These are phyloP conservation scores for Sebastes hopkinsi DNA, from an alignment of 2,797 vertebrate genomes.

Conservation along the genomic window DNA sequence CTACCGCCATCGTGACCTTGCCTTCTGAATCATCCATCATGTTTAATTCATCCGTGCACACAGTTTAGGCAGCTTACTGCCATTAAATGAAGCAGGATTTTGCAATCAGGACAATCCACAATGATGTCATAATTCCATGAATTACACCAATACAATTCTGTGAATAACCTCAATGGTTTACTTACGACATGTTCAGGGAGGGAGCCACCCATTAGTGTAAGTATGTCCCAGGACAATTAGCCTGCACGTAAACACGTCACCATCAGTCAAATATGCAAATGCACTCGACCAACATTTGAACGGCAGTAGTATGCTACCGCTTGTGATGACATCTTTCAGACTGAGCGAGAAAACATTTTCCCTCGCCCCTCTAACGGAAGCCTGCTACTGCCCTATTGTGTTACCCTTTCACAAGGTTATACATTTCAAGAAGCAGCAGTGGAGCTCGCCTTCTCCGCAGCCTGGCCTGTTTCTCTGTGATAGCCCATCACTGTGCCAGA, in stretches of 20 bases:
- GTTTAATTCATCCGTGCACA: background rate
- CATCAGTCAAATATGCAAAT: conserved; percentile 18
- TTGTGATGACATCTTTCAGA: conserved; percentile 11
- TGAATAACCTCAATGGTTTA: conserved; percentile 35
- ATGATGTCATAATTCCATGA: conserved; percentile 19
- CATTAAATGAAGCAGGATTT: background rate
- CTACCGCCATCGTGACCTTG: too few relatives aligned
- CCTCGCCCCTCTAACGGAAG: conserved; percentile 34
- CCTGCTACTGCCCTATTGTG: conserved; percentile 49
- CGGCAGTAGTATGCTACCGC: conserved; percentile 6
- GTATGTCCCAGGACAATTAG: conserved; percentile 22
- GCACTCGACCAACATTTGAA: background rate
- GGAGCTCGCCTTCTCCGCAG: conserved; percentile 56
- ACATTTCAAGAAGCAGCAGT: conserved; percentile 59
- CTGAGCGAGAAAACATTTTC: conserved; percentile 30
- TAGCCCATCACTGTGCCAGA: conserved; percentile 73
- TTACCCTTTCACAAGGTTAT: conserved; percentile 75
- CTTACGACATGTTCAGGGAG: conserved; percentile 5
- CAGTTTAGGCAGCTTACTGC: conserved; percentile 3
- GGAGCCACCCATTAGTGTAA: conserved; percentile 6
- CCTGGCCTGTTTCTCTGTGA: conserved; percentile 68
- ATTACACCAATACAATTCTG: conserved; percentile 21
- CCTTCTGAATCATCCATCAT: background rate
- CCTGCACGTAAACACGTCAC: conserved; percentile 31
- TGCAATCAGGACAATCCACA: conserved; percentile 6